phyloP scores from a whole-genome alignment of 2,797 vertebrate genomes.

The Pipistrellus kuhlii region DNA sequence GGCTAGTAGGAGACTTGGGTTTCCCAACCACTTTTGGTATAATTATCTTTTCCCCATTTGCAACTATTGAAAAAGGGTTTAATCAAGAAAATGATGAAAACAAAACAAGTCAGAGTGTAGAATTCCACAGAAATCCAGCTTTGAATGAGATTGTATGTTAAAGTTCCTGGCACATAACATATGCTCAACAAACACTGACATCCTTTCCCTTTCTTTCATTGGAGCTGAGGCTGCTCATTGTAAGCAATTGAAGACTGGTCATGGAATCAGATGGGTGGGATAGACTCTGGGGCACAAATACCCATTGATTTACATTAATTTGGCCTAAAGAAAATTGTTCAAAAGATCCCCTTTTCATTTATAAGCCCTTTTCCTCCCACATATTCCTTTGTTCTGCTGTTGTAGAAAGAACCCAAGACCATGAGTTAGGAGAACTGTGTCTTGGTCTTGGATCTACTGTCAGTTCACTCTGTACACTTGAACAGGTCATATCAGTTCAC shows the following conservation, averaged over 20 bases:
- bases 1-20: neutral
- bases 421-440: neutral
- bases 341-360: neutral
- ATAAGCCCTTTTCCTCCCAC: neutral
- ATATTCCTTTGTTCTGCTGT: neutral
- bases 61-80: constrained; percentile 6
- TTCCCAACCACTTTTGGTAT: neutral
- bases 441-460: neutral
- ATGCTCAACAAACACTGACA: neutral
- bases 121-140: neutral
- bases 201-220: neutral
- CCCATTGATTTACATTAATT: constrained; percentile 53
- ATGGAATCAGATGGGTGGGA: neutral
- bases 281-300: neutral
- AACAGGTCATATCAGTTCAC: neutral
- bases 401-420: neutral
- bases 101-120: neutral
- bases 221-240: neutral
- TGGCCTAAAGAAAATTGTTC: neutral
- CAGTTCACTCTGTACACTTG: neutral
- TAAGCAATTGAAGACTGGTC: neutral
- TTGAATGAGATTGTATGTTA: neutral
- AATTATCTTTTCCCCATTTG: neutral
- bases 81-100: neutral
- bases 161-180: neutral